Evolutionary conservation across 2,113 vertebrate genomes (phyloP).

Genomic region (Ariopsis seemanni): DNA sequence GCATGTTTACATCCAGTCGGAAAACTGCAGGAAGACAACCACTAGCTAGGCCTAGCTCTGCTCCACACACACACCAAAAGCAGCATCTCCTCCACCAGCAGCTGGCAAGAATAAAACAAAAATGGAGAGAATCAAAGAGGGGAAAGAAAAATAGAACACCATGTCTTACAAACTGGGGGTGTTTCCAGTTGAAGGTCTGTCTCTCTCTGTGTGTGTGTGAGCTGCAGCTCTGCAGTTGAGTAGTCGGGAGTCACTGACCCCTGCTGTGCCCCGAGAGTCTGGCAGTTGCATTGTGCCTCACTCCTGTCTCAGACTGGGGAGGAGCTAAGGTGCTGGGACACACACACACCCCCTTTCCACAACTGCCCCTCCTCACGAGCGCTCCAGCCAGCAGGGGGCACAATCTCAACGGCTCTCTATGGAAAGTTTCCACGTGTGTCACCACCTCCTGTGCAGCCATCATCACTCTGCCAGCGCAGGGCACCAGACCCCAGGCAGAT

Average conservation of each 20-base stretch:
- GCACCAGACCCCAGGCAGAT: slow-evolving; percentile 59
- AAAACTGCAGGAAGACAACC: slow-evolving; percentile 32
- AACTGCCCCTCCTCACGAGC: slow-evolving; percentile 6
- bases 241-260: slow-evolving; percentile 60
- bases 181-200: neutral
- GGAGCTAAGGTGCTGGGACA: neutral
- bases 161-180: slow-evolving; percentile 34
- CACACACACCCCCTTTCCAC: slow-evolving; percentile 7
- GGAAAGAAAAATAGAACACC: slow-evolving; percentile 2
- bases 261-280: slow-evolving; percentile 38
- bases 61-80: neutral
- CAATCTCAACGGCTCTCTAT: slow-evolving; percentile 2
- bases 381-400: slow-evolving; percentile 47
- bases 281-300: slow-evolving; percentile 21
- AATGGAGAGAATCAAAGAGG: slow-evolving; percentile 2
- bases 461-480: slow-evolving; percentile 40
- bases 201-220: neutral
- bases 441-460: slow-evolving; percentile 13
- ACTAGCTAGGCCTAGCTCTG: slow-evolving; percentile 7
- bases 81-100: neutral
- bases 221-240: slow-evolving; percentile 45
- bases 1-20: slow-evolving; percentile 63
- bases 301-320: neutral
- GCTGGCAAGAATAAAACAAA: slow-evolving; percentile 15
- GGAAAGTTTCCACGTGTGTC: neutral